Evolutionary conservation across 1,140 invertebrate genomes (phyloP).

Genomic region (Diplogasteroides magnus): DNA sequence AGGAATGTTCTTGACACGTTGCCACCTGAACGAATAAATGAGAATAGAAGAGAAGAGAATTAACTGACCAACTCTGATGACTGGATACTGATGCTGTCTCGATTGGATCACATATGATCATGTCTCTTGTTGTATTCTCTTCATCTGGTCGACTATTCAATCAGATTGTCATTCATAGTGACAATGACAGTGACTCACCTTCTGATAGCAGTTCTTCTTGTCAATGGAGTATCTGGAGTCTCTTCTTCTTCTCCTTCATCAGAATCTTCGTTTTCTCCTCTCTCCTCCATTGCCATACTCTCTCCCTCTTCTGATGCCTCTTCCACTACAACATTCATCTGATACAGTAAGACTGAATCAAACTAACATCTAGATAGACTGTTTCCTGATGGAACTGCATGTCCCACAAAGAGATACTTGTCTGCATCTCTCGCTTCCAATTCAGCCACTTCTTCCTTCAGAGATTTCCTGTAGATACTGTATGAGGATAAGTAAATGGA

Average conservation of each 20-base stretch:
- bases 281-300: not conserved
- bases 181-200: not conserved
- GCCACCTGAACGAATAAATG: constrained; percentile 4
- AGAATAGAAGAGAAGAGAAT: not conserved
- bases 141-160: not conserved
- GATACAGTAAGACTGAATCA: not conserved
- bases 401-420: constrained; percentile 13
- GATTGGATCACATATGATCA: not conserved
- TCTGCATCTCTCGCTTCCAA: constrained; percentile 13
- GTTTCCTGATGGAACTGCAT: constrained; percentile 12
- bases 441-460: constrained; percentile 5
- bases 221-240: too few species aligned
- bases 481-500: not conserved
- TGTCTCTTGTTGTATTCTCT: not conserved
- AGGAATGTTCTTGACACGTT: constrained; percentile 3
- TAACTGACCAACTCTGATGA: not conserved
- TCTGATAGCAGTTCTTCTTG: not conserved
- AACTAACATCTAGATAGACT: not conserved
- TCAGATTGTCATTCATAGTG: too few species aligned
- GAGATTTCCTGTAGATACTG: too few species aligned
- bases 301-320: not conserved
- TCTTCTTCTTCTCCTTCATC: constrained; percentile 6
- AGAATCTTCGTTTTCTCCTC: constrained; percentile 7
- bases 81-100: not conserved
- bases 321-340: not conserved